Base-by-base conservation (phyloP, 2,797 vertebrate genomes). In the Chaetodon trifasciatus region DNA sequence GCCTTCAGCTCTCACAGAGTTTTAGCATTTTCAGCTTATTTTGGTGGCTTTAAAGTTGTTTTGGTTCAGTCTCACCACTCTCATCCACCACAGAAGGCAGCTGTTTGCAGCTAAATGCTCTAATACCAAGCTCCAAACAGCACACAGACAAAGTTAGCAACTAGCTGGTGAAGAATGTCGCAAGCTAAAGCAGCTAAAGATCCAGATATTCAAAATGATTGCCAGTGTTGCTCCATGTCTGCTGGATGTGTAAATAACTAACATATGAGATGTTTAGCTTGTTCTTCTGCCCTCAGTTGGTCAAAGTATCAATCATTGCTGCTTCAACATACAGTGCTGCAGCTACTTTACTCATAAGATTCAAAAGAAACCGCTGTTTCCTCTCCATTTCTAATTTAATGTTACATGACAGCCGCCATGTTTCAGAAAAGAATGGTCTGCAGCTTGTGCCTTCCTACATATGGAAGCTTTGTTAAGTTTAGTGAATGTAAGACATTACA, bases 381-480 rank as follows among this genome's bases (percentile, higher is more conserved):
- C 17, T 49, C 10, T 49, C 49, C 39, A 52, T 46, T 62, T 62
- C 2, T 47, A 17, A 37, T 12, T 47, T 64, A 19, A 69, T 61
- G 56, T 53, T 17, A 23, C 17, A 21, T 39, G 37, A 57, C 61
- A 76, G 57, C 37, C 52, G 47, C 47, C 21, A 15, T 37, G 39
- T 77, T 62, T 39, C 3, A 19, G 23, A 37, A 49, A 23, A 44
- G 19, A 50, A 44, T 10, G 35, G 9, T 58, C 57, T 47, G 15
- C 35, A 11, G 44, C 40, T 6, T 17, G 35, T 35, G 66, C 3
- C 47, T 32, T 19, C 5, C 37, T 9, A 8, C 28, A 32, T 12
- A 6, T 28, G 42, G 19, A 71, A 16, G n/a, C 68, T 40, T 8
- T 40, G 46, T 64, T 49, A 24, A 32, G 58, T 76, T 67, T 24